These are phyloP conservation scores for Ruditapes philippinarum DNA, from an alignment of 1,140 invertebrate genomes.

Conservation along the genomic window DNA sequence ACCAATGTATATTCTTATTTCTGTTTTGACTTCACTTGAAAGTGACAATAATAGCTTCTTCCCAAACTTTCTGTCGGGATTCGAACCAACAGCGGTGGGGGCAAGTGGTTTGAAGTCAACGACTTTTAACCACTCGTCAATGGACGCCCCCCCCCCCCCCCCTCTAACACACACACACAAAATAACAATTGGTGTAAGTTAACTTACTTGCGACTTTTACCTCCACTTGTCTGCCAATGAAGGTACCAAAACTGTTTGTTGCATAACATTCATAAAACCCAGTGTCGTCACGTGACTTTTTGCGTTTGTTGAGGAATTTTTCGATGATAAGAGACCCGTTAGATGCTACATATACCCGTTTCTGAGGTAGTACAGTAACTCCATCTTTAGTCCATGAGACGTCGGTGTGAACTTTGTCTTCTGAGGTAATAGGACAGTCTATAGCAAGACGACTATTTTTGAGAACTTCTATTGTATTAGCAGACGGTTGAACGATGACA, in stretches of 20 bases:
- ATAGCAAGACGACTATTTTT: slow-evolving; percentile 42
- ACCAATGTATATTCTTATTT: no score
- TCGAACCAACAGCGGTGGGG: no score
- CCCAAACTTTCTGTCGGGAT: no score
- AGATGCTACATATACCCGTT: slow-evolving; percentile 40
- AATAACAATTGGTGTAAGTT: no score
- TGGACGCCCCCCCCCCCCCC: no score
- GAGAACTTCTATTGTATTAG: slow-evolving; percentile 19
- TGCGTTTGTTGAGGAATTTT: slow-evolving; percentile 47
- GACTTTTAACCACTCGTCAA: no score
- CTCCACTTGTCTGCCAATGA: slow-evolving; percentile 19
- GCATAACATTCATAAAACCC: slow-evolving; percentile 47
- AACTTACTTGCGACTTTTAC: slow-evolving; percentile 37
- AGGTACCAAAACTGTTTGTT: not conserved
- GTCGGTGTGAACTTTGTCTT: not conserved
- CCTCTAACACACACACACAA: no score
- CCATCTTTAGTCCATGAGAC: slow-evolving; percentile 43
- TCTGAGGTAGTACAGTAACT: slow-evolving; percentile 29
- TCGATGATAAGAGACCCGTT: slow-evolving; percentile 60
- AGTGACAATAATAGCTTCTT: no score
- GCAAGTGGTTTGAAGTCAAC: no score
- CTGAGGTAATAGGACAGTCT: slow-evolving; percentile 42
- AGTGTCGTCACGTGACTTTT: slow-evolving; percentile 43
- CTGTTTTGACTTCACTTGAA: no score
- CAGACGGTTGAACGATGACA: slow-evolving; percentile 7